Conservation (phyloP, 2,888 invertebrate species). For the Plebejus melissa region DNA sequence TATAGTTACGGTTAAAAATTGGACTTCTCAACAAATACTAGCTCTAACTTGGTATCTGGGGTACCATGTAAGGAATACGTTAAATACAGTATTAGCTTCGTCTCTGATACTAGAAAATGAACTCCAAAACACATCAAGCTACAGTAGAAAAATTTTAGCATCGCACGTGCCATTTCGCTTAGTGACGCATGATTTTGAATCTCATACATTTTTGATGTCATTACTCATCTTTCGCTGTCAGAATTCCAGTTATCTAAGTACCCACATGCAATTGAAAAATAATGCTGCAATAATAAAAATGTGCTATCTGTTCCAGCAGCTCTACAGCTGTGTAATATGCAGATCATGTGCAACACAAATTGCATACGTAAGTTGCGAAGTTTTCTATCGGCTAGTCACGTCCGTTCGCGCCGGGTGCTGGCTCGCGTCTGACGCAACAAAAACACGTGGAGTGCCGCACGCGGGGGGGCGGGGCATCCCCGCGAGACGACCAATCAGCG, state of each 20-base stretch:
- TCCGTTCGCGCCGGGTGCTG: slow-evolving; percentile 44
- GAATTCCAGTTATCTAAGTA: background rate
- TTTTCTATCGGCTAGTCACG: slow-evolving; percentile 45
- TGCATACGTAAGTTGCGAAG: slow-evolving; percentile 36
- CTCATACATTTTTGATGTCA: too few relatives aligned
- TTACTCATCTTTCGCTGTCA: background rate
- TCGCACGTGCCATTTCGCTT: too few relatives aligned
- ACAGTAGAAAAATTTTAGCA: too few relatives aligned
- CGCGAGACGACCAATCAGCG: slow-evolving; percentile 44
- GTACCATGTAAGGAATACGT: too few relatives aligned
- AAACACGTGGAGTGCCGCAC: slow-evolving; percentile 58
- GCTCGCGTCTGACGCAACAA: slow-evolving; percentile 59
- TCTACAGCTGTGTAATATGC: background rate
- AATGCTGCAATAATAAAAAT: background rate
- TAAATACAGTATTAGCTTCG: too few relatives aligned
- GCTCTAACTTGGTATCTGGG: too few relatives aligned
- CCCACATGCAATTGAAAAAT: background rate
- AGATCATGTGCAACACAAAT: slow-evolving; percentile 19
- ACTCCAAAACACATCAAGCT: too few relatives aligned
- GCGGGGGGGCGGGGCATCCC: slow-evolving; percentile 48
- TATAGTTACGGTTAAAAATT: too few relatives aligned
- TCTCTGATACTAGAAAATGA: too few relatives aligned
- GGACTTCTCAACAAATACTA: too few relatives aligned
- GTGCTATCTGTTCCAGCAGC: background rate
- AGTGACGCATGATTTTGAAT: too few relatives aligned